Percentiles rank a stretch among this genome's conserved stretches.
Conservation (phyloP, 2,888 invertebrate genomes). For the Acholoe squamosa region DNA sequence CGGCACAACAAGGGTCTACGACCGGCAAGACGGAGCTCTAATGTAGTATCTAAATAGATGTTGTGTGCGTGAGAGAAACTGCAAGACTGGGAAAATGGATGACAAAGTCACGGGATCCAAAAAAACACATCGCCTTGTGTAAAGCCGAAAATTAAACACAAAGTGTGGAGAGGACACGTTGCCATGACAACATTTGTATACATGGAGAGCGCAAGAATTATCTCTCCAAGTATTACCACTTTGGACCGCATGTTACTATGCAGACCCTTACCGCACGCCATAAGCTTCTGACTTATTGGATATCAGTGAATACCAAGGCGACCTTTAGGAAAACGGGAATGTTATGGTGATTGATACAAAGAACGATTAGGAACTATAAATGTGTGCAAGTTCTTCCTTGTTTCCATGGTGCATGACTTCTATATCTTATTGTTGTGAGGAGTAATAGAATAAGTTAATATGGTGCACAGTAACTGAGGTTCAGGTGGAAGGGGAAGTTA, state of each 20-base stretch:
- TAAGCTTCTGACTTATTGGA: no score
- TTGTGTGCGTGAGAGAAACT: background rate
- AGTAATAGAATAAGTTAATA: no score
- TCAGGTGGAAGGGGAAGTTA: no score
- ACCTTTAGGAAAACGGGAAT: background rate
- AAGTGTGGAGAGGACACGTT: background rate
- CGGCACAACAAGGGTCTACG: background rate
- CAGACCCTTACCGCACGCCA: no score
- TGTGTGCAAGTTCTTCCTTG: background rate
- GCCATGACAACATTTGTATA: no score
- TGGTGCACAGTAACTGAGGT: no score
- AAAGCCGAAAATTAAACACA: no score
- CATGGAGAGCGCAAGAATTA: no score
- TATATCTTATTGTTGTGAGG: no score
- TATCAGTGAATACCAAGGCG: background rate
- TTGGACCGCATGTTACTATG: no score
- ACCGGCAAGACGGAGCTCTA: constrained; percentile 25
- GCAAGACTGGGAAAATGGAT: background rate
- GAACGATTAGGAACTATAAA: background rate
- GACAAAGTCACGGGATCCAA: background rate
- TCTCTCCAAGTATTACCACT: no score
- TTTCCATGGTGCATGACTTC: no score
- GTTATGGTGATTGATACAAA: background rate
- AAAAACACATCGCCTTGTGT: background rate
- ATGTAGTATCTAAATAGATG: background rate